phyloP scores from a whole-genome alignment of 92 coral and sea anemone genomes.

The Heliopora coerulea region DNA sequence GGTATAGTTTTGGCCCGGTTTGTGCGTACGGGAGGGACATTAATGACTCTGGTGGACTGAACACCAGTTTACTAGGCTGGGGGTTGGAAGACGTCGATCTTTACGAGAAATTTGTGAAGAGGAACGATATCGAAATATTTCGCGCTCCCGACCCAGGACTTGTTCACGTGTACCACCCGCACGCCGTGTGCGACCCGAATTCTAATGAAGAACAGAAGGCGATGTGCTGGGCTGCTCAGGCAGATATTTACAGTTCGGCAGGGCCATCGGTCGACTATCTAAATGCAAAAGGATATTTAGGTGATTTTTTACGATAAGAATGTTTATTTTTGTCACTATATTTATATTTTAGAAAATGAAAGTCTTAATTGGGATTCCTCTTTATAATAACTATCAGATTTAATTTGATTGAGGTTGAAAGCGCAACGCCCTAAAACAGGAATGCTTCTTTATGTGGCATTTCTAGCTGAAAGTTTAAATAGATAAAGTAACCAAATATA shows the following conservation, averaged over 20 bases:
- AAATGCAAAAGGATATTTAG: conserved; percentile 23
- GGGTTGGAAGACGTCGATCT: conserved; percentile 34
- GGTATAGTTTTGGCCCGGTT: conserved; percentile 39
- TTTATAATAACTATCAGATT: too few relatives aligned
- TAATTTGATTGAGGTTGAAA: too few relatives aligned
- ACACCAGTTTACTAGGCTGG: conserved; percentile 31
- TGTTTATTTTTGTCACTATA: too few relatives aligned
- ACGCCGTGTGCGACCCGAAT: conserved; percentile 33
- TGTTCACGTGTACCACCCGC: conserved; percentile 44
- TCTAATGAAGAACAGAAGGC: conserved; percentile 36
- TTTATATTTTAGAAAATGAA: too few relatives aligned
- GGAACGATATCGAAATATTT: conserved; percentile 34
- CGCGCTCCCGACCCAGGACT: conserved; percentile 44
- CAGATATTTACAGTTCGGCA: conserved; percentile 16
- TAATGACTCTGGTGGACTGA: conserved; percentile 27
- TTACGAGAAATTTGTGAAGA: conserved; percentile 27
- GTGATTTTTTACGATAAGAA: neutral
- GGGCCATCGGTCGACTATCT: conserved; percentile 29
- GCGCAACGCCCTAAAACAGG: too few relatives aligned
- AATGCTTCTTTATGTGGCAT: too few relatives aligned
- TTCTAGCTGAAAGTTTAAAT: too few relatives aligned
- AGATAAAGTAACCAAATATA: too few relatives aligned
- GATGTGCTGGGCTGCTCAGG: conserved; percentile 38
- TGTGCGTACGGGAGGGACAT: conserved; percentile 35
- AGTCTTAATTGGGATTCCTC: too few relatives aligned